Percentiles rank a stretch among this genome's conserved stretches.
Evolutionary conservation across 2,113 vertebrate genomes (phyloP).

Genomic region (Microcebus murinus): DNA sequence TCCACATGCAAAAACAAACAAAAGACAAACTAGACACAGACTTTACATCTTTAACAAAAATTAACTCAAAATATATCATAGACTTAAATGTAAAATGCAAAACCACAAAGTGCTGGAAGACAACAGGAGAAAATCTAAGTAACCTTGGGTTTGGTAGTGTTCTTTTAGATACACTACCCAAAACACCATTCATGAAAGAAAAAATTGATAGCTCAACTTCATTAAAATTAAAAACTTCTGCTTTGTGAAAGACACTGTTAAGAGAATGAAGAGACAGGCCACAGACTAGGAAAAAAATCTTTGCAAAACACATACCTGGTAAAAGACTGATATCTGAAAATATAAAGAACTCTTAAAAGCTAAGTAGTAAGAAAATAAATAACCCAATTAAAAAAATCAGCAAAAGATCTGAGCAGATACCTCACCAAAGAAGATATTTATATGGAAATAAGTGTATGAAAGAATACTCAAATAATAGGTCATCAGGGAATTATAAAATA

Average conservation of each 20-base stretch:
- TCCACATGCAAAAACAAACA: not conserved
- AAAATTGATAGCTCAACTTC: not conserved
- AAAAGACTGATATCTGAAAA: not conserved
- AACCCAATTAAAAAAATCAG: not conserved
- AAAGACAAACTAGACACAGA: not conserved
- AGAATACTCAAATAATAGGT: not conserved
- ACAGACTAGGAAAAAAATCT: not conserved
- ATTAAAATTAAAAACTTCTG: not conserved
- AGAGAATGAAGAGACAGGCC: not conserved
- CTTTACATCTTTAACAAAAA: not conserved
- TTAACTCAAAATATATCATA: slow-evolving; percentile 37
- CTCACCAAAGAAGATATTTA: not conserved
- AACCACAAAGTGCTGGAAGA: not conserved
- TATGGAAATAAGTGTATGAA: not conserved
- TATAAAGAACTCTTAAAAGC: not conserved
- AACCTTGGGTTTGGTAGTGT: not conserved
- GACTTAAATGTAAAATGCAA: slow-evolving; percentile 9
- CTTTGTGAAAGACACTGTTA: slow-evolving; percentile 30
- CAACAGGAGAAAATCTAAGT: not conserved
- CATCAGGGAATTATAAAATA: not conserved
- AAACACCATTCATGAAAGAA: slow-evolving; percentile 15
- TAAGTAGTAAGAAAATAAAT: not conserved
- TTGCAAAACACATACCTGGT: not conserved
- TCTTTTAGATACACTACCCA: not conserved
- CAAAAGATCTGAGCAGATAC: not conserved